A percentile compares a stretch with the other conserved stretches of the same genome.
These are phyloP conservation scores for Microtus ochrogaster DNA, from an alignment of 2,113 vertebrate genomes.

Conservation along the genomic window DNA sequence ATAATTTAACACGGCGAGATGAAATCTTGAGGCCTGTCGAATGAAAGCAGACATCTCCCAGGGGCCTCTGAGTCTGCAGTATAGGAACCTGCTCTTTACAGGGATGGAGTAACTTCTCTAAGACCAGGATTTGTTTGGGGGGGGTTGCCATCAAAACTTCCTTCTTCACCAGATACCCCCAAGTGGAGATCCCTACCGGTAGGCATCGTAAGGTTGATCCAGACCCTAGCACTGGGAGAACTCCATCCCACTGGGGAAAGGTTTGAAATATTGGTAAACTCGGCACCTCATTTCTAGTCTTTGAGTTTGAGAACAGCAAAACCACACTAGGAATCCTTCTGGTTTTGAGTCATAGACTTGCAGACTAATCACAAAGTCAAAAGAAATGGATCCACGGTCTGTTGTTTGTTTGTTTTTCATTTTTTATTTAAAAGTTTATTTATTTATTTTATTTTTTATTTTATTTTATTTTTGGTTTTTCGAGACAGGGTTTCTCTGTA, in stretches of 20 bases:
- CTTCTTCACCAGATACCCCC: background rate
- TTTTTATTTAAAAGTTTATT: no score
- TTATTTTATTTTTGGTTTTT: no score
- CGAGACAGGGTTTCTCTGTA: no score
- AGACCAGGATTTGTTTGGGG: background rate
- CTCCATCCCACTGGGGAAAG: background rate
- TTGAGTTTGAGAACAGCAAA: constrained; percentile 6
- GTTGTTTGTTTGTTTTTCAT: background rate
- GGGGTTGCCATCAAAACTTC: background rate
- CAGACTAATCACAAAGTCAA: background rate
- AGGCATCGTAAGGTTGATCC: background rate
- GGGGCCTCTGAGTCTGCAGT: constrained; percentile 12
- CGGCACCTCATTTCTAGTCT: background rate
- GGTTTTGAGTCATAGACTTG: background rate
- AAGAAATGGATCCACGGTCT: background rate
- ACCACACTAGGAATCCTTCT: background rate
- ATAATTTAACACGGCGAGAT: constrained; percentile 70
- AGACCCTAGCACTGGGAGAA: background rate
- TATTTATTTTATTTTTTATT: no score
- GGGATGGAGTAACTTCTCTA: background rate
- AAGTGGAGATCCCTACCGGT: background rate
- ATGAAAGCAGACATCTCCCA: constrained; percentile 1
- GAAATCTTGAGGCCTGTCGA: constrained; percentile 48
- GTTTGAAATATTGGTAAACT: background rate
- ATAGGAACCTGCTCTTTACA: background rate